These are phyloP conservation scores for Megaustenia siamemsis DNA, from an alignment of 2,888 invertebrate genomes.

Conservation along the genomic window DNA sequence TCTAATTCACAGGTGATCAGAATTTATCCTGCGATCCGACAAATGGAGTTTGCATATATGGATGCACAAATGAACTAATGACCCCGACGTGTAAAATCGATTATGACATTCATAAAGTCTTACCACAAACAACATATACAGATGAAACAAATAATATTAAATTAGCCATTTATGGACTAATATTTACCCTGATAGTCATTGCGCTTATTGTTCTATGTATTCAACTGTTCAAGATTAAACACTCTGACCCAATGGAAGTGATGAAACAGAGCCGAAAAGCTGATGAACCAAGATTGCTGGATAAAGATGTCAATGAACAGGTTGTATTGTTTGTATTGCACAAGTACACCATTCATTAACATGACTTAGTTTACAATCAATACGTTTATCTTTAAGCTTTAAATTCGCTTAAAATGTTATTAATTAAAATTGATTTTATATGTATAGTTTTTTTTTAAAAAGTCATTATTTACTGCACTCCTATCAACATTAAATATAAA, in stretches of 20 bases:
- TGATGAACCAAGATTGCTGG: not conserved
- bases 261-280: not conserved
- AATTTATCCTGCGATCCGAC: conserved; percentile 4
- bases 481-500: not conserved
- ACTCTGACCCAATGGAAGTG: not conserved
- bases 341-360: too few species aligned
- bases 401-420: too few species aligned
- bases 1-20: conserved; percentile 10
- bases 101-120: not conserved
- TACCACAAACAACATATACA: not conserved
- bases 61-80: conserved; percentile 5
- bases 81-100: conserved; percentile 19
- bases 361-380: not conserved
- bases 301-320: conserved; percentile 9
- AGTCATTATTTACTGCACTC: not conserved
- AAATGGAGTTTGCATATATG: conserved; percentile 13
- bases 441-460: not conserved
- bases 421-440: too few species aligned
- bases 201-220: not conserved
- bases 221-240: not conserved
- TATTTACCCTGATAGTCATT: not conserved
- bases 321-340: conserved; percentile 24
- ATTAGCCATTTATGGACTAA: conserved; percentile 4
- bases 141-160: not conserved
- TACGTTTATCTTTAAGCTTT: not conserved